Conservation (phyloP, 2,113 vertebrate species). For the Excalfactoria chinensis region DNA sequence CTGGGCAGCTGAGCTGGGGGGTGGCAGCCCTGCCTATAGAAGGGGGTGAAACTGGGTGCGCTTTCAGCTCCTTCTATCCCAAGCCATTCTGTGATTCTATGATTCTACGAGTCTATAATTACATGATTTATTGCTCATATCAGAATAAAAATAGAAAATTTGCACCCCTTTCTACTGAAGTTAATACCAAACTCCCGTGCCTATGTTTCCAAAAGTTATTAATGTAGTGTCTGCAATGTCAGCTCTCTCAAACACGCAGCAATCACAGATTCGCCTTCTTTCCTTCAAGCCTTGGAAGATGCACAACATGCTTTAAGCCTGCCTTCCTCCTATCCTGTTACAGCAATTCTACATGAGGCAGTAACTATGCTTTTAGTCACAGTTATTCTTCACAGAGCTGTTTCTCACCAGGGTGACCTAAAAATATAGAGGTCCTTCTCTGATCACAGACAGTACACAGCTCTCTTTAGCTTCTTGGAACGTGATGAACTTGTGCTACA, state of each 20-base stretch:
- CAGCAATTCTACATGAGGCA: neutral
- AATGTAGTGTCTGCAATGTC: neutral
- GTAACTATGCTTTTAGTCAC: neutral
- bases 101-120: neutral
- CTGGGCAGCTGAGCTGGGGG: too few species aligned
- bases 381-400: neutral
- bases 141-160: neutral
- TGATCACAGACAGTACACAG: accelerated
- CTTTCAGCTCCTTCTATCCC: neutral
- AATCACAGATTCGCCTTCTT: neutral
- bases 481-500: neutral
- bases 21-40: too few species aligned
- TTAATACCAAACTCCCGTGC: neutral
- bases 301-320: neutral
- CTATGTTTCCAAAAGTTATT: neutral
- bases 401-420: neutral
- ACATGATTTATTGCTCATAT: accelerated
- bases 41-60: neutral
- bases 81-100: neutral
- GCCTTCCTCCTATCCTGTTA: neutral
- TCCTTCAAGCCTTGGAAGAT: neutral
- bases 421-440: neutral
- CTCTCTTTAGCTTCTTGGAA: neutral
- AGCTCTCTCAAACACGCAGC: neutral
- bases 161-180: neutral